These are phyloP conservation scores for Rhinichthys klamathensis DNA, from an alignment of 2,113 vertebrate genomes.

Conservation along the genomic window DNA sequence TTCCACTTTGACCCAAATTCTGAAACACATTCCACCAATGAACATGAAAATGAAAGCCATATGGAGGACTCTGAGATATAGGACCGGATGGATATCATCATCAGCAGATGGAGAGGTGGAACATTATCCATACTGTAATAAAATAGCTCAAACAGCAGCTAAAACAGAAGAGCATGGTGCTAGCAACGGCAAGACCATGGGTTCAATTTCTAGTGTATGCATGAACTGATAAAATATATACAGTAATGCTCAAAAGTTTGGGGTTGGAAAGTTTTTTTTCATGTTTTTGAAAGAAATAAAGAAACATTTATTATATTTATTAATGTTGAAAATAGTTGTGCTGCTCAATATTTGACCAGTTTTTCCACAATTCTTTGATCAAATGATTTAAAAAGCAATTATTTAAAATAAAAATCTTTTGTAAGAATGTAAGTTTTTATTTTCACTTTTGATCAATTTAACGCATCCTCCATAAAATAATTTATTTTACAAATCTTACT, in stretches of 20 bases:
- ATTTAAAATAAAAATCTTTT: too few relatives aligned
- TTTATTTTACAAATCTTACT: too few relatives aligned
- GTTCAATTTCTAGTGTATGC: not conserved
- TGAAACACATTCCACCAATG: slow-evolving; percentile 63
- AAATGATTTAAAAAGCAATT: too few relatives aligned
- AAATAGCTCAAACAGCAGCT: not conserved
- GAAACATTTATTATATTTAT: too few relatives aligned
- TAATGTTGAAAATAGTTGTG: too few relatives aligned
- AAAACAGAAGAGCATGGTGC: not conserved
- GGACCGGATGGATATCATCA: slow-evolving; percentile 48
- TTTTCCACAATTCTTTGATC: too few relatives aligned
- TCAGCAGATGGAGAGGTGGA: slow-evolving; percentile 1
- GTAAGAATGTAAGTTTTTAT: too few relatives aligned
- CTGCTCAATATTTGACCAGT: too few relatives aligned
- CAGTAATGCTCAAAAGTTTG: too few relatives aligned
- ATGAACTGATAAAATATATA: not conserved
- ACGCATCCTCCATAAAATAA: too few relatives aligned
- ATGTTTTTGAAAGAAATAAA: not conserved
- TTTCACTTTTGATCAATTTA: too few relatives aligned
- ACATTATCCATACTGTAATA: not conserved
- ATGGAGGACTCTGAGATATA: slow-evolving; percentile 56
- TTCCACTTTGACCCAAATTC: slow-evolving; percentile 68
- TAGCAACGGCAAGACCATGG: not conserved
- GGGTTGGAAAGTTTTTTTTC: not conserved
- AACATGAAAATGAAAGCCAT: slow-evolving; percentile 70